Conservation (phyloP, 2,888 invertebrate species). For the Drosophila ustulata region DNA sequence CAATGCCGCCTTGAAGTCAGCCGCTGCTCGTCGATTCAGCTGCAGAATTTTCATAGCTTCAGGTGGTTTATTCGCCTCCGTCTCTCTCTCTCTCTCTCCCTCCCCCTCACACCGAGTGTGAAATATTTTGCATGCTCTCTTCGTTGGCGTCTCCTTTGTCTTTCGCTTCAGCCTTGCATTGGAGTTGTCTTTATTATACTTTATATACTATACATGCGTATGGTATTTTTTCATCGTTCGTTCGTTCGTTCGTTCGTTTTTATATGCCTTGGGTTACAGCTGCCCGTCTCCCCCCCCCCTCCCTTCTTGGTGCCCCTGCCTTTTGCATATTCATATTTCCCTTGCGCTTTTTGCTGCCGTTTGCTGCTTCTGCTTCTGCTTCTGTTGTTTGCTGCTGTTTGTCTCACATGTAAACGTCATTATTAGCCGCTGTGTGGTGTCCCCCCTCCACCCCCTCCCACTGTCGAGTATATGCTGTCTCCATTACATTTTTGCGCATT, state of each 20-base stretch:
- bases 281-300: background rate
- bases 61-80: slow-evolving; percentile 55
- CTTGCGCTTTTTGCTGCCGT: slow-evolving; percentile 58
- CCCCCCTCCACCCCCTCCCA: background rate
- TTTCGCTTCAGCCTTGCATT: slow-evolving; percentile 57
- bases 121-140: slow-evolving; percentile 46
- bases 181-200: slow-evolving; percentile 24
- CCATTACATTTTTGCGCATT: slow-evolving; percentile 59
- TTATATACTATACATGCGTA: background rate
- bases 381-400: slow-evolving; percentile 14
- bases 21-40: slow-evolving; percentile 35
- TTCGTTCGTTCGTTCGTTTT: slow-evolving; percentile 4
- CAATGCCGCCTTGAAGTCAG: slow-evolving; percentile 64
- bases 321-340: slow-evolving; percentile 74
- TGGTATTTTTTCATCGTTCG: slow-evolving; percentile 1
- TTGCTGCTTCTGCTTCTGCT: slow-evolving; percentile 41
- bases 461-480: slow-evolving; percentile 36
- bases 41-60: slow-evolving; percentile 60
- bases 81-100: background rate
- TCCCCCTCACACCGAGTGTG: slow-evolving; percentile 42
- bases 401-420: slow-evolving; percentile 72
- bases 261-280: slow-evolving; percentile 3
- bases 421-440: slow-evolving; percentile 58
- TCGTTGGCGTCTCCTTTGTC: slow-evolving; percentile 29
- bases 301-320: background rate